phyloP scores from a whole-genome alignment of 53 echinoderm and acorn worm species.

The Echinarachnius parma region DNA sequence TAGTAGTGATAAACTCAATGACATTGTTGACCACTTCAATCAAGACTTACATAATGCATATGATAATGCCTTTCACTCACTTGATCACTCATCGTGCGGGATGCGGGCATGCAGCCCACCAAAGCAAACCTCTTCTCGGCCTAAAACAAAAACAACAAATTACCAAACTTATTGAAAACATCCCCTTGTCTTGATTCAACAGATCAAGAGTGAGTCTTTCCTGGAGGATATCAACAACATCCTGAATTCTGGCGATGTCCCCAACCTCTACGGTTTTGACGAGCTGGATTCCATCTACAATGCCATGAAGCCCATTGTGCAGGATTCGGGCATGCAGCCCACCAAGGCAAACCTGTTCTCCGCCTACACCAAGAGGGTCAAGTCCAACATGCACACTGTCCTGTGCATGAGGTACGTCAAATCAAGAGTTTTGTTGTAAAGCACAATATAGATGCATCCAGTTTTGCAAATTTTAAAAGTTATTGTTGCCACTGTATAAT shows the following conservation, averaged over 20 bases:
- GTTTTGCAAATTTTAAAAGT: too few relatives aligned
- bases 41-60: too few relatives aligned
- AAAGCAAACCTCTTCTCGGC: conserved; percentile 82
- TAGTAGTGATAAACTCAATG: neutral
- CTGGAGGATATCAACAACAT: conserved; percentile 98
- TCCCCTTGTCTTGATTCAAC: neutral
- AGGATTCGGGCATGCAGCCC: conserved; percentile 82
- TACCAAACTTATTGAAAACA: neutral
- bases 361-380: conserved; percentile 90
- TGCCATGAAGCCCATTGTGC: conserved; percentile 90
- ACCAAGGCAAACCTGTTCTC: conserved; percentile 97
- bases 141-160: conserved; percentile 51
- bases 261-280: conserved; percentile 94
- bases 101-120: conserved; percentile 67
- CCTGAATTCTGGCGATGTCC: conserved; percentile 95
- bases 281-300: conserved; percentile 89
- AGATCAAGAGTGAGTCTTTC: conserved; percentile 99
- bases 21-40: too few relatives aligned
- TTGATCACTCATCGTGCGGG: conserved; percentile 57
- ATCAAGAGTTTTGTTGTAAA: too few relatives aligned
- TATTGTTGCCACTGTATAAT: too few relatives aligned
- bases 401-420: conserved; percentile 95
- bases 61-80: neutral
- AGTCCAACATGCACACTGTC: conserved; percentile 94
- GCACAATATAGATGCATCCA: too few relatives aligned